A percentile compares a stretch with the other conserved stretches of the same genome.
Evolutionary conservation across 2,797 vertebrate genomes (phyloP).

Genomic region (Enteromius treurensis): DNA sequence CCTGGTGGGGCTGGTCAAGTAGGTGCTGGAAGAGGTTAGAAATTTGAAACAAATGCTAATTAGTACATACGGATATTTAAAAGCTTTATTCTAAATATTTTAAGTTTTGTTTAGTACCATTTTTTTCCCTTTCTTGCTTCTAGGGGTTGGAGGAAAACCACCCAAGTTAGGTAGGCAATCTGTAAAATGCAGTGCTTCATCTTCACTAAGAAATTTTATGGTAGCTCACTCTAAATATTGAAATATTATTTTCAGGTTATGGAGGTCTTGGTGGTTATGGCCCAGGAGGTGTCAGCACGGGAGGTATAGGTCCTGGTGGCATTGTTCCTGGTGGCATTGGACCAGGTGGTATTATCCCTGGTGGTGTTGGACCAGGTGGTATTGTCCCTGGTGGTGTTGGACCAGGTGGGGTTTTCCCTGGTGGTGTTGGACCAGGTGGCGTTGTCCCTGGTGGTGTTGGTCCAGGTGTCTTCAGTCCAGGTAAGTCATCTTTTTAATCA

Average conservation of each 20-base stretch:
- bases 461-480: conserved; percentile 17
- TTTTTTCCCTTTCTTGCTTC: conserved; percentile 21
- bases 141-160: conserved; percentile 59
- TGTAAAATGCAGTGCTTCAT: background rate
- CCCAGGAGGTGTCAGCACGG: conserved; percentile 56
- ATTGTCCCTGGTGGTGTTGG: conserved; percentile 48
- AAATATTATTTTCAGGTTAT: conserved; percentile 2
- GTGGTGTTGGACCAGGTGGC: conserved; percentile 20
- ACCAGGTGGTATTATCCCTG: background rate
- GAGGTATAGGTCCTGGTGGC: conserved; percentile 58
- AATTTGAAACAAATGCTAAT: conserved; percentile 10
- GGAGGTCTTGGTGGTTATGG: conserved; percentile 40
- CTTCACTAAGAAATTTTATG: background rate
- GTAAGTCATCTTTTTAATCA: background rate
- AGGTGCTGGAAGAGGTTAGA: conserved; percentile 60
- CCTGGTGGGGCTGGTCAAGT: conserved; percentile 47
- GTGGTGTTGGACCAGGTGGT: conserved; percentile 51
- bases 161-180: conserved; percentile 56
- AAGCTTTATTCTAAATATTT: background rate
- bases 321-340: conserved; percentile 38
- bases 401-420: no score
- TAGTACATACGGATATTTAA: background rate
- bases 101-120: background rate
- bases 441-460: conserved; percentile 45
- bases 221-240: background rate